Base-by-base conservation (phyloP, 2,888 invertebrate genomes). In the Dryobotodes eremita region DNA sequence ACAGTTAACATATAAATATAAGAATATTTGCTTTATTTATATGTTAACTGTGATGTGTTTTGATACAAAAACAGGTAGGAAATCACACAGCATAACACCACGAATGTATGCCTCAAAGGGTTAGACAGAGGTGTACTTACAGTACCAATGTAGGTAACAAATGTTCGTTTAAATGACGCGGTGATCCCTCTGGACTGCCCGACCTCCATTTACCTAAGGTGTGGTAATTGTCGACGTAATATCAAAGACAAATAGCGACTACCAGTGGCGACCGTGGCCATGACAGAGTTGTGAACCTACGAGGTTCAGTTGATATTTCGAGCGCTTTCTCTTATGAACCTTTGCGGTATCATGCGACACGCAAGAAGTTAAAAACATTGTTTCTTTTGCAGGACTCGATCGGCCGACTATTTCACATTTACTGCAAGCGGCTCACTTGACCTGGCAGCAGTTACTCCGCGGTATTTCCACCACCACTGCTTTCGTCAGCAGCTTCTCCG, bases 341-440 rank as follows among this genome's bases (percentile, higher is more conserved):
- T n/a, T n/a, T n/a, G n/a, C n/a, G n/a, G n/a, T n/a, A n/a, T n/a
- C n/a, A n/a, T n/a, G n/a, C n/a, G n/a, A n/a, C n/a, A n/a, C n/a
- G n/a, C n/a, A n/a, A n/a, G n/a, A n/a, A n/a, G n/a, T n/a, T n/a
- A n/a, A n/a, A 53, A 53, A 64, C 53, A 42, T 50, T 50, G 11
- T 75, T 79, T 71, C 70, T 77, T 79, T 95, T 95, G 74, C 94
- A 97, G 97, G 97, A 50, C 92, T 95, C 69, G 98, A 98, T 82
- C 97, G 97, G 88, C 97, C 98, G 31, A 97, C 97, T 20, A 90
- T 98, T 64, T 97, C 97, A 42, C 97, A 98, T 89, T 94, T 98
- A 57, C 93, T 98, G 23, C 98, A 98, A 92, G 97, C 97, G 0
- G 97, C 98, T 0, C 97, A 97, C 87, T 93, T 98, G 78, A 97